Percentiles rank a stretch among this genome's conserved stretches.
Evolutionary conservation across 1,140 invertebrate species (phyloP).

Genomic region (Apis florea): DNA sequence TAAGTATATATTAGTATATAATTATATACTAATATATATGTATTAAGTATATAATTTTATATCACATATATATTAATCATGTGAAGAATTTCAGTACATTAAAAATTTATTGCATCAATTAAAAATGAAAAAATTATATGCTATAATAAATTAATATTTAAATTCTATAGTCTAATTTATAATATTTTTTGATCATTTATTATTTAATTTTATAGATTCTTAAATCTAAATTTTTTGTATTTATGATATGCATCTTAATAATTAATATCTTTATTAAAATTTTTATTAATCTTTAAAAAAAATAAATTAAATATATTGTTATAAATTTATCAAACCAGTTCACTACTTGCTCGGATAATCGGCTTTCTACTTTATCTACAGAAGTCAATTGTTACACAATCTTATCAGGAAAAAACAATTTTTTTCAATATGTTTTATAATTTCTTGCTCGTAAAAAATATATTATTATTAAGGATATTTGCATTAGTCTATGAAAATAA

Average conservation of each 20-base stretch:
- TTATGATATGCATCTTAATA: too few species aligned
- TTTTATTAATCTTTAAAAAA: too few species aligned
- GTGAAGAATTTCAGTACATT: background rate
- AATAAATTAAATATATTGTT: background rate
- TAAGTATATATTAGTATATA: background rate
- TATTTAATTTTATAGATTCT: background rate
- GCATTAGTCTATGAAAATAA: too few species aligned
- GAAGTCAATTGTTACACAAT: background rate
- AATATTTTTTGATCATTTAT: background rate
- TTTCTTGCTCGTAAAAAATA: background rate
- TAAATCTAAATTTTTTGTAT: background rate
- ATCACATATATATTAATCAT: background rate
- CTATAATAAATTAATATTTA: background rate
- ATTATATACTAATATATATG: too few species aligned
- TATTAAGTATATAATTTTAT: background rate
- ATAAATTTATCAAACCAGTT: background rate
- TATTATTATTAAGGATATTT: too few species aligned
- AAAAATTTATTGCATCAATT: background rate
- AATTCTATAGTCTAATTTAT: background rate
- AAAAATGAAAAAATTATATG: background rate
- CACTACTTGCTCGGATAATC: background rate
- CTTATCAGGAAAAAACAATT: background rate
- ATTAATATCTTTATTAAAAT: background rate
- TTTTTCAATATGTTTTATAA: background rate
- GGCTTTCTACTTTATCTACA: conserved; percentile 26